Base-by-base conservation (phyloP, 2,113 vertebrate species). In the Delphinapterus leucas region DNA sequence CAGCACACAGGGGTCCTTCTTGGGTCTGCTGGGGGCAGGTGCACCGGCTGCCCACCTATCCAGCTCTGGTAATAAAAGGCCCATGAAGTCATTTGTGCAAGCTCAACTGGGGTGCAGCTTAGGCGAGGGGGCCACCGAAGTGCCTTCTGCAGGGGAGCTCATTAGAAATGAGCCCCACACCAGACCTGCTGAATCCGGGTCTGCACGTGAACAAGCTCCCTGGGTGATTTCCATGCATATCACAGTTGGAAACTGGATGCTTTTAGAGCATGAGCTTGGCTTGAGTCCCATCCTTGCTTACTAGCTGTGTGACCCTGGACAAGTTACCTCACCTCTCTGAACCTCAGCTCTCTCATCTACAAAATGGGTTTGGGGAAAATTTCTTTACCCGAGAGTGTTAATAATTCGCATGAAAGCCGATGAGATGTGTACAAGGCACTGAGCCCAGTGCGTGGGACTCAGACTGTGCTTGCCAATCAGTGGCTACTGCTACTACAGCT, bases 381-480 rank as follows among this genome's bases (percentile, higher is more conserved):
- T 23, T 18, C n/a, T 81, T 61, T n/a, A 6, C 63, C 33, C 0
- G 0, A n/a, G 33, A 68, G 7, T 25, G n/a, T 93, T 77, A 61
- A 25, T 8, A 77, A 58, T 71, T 49, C 41, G 31, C 5, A 1
- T 15, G 20, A 26, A 36, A 55, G 92, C n/a, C 4, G 0, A 11
- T 26, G 31, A 31, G 41, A 14, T 20, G 71, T 21, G 10, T 31
- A 9, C 2, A 11, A 21, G 63, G 65, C 67, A 1, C 41, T 2
- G 44, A 77, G 36, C 31, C 33, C 18, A 1, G 18, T 3, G 11
- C 1, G 0, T 15, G 85, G 90, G 55, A 25, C 26, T 9, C 41
- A 9, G 87, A 1, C 13, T 0, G 3, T 12, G 23, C 28, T 38
- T 28, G 1, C 31, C 58, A 6, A 0, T 44, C 47, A 28, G 12